A percentile compares a stretch with the other conserved stretches of the same genome.
These are phyloP conservation scores for Eidolon dupreanum DNA, from an alignment of 2,797 vertebrate species.

Conservation along the genomic window DNA sequence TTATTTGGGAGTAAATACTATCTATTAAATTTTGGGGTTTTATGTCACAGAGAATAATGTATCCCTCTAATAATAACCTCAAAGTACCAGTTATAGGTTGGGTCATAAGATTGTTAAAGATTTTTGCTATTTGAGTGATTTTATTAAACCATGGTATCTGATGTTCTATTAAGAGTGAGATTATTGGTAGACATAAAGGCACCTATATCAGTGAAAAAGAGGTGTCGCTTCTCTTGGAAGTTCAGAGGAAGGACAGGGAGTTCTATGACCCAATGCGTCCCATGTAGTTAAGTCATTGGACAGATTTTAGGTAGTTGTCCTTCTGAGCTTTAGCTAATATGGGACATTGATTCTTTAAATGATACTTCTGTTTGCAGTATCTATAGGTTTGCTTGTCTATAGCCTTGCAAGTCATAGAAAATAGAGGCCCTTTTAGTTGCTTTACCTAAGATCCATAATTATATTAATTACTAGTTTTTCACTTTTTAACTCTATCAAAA, in stretches of 20 bases:
- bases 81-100: not conserved
- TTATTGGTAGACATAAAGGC: not conserved
- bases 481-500: not conserved
- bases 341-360: not conserved
- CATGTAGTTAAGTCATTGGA: not conserved
- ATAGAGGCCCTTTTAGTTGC: not conserved
- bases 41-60: not conserved
- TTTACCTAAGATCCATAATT: not conserved
- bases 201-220: not conserved
- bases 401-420: not conserved
- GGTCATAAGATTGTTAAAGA: not conserved
- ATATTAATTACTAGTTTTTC: not conserved
- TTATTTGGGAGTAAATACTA: not conserved
- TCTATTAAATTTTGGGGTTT: not conserved
- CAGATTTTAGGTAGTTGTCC: not conserved
- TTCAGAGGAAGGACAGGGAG: not conserved
- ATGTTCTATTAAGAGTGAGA: not conserved
- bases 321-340: not conserved
- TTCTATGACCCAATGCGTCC: not conserved
- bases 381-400: not conserved
- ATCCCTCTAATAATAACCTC: not conserved
- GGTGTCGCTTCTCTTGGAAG: not conserved
- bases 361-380: not conserved
- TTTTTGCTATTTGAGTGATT: not conserved
- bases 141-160: not conserved